These are phyloP conservation scores for Dasypus novemcinctus DNA, from an alignment of 2,113 vertebrate genomes.

Conservation along the genomic window DNA sequence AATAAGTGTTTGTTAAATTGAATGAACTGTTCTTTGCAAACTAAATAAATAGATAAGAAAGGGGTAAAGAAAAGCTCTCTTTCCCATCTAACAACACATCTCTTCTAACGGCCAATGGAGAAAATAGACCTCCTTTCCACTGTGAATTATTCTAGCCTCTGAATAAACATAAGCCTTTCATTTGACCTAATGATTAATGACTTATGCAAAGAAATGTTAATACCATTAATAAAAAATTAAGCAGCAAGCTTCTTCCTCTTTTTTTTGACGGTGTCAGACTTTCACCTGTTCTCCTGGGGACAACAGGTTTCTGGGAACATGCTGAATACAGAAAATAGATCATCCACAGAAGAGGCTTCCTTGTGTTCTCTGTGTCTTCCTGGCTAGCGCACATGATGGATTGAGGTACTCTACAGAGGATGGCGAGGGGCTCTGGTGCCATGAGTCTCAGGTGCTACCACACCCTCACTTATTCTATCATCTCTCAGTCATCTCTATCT, in stretches of 20 bases:
- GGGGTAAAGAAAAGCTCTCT: not conserved
- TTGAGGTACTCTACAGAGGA: not conserved
- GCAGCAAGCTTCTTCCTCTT: constrained; percentile 63
- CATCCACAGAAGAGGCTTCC: not conserved
- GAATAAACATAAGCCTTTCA: constrained; percentile 74
- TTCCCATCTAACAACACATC: not conserved
- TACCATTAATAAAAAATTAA: constrained; percentile 70
- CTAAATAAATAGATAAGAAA: not conserved
- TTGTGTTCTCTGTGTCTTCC: not conserved
- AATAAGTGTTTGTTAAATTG: not conserved
- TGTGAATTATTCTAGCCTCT: constrained; percentile 40
- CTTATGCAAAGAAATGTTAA: constrained; percentile 69
- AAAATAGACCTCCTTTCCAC: not conserved
- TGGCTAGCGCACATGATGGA: not conserved
- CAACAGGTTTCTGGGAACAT: constrained; percentile 51
- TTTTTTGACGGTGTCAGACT: constrained; percentile 45
- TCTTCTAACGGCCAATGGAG: not conserved
- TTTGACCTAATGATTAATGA: constrained; percentile 79
- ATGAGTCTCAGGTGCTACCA: not conserved
- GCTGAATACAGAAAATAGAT: constrained; percentile 41
- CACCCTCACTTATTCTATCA: no score
- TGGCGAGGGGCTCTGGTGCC: not conserved
- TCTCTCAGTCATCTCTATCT: not conserved
- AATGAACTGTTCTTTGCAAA: not conserved
- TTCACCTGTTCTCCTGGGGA: constrained; percentile 42